Percentiles rank a stretch among this genome's conserved stretches.
Conservation (phyloP, 2,888 invertebrate species). For the Drosophila pullipes region DNA sequence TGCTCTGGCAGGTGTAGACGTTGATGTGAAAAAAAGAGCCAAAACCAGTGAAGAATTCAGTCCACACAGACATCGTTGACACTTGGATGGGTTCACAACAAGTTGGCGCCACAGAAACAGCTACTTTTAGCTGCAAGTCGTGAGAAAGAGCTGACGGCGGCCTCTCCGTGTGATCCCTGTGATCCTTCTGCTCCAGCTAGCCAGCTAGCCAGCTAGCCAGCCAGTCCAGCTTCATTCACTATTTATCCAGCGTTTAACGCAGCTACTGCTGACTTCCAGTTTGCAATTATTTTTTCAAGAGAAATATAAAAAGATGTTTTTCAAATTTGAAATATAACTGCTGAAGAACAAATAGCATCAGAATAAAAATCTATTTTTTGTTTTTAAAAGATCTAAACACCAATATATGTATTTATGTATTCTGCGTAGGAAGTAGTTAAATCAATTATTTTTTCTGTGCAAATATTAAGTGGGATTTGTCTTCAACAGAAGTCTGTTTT, state of each 20-base stretch:
- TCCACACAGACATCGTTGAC: constrained; percentile 46
- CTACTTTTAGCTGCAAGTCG: constrained; percentile 32
- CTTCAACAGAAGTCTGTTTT: too few species aligned
- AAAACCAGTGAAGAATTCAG: constrained; percentile 35
- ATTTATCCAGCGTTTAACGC: constrained; percentile 56
- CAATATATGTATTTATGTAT: neutral
- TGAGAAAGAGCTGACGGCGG: constrained; percentile 56
- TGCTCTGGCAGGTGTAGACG: constrained; percentile 33
- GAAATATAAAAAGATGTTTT: neutral
- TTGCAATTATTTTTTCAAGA: too few species aligned
- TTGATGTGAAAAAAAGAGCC: constrained; percentile 6
- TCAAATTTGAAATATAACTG: neutral
- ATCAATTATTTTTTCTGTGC: neutral
- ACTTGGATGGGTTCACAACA: constrained; percentile 49
- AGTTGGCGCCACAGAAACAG: constrained; percentile 42
- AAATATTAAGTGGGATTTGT: neutral
- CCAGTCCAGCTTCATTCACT: constrained; percentile 16
- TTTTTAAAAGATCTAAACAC: neutral
- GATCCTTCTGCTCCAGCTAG: constrained; percentile 35
- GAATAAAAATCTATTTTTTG: neutral
- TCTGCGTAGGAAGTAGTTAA: neutral
- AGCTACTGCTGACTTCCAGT: neutral
- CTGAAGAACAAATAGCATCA: neutral
- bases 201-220: constrained; percentile 11
- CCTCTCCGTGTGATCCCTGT: constrained; percentile 32